phyloP scores from a whole-genome alignment of 2,113 vertebrate genomes.

The Calyptommatus sinebrachiatus region DNA sequence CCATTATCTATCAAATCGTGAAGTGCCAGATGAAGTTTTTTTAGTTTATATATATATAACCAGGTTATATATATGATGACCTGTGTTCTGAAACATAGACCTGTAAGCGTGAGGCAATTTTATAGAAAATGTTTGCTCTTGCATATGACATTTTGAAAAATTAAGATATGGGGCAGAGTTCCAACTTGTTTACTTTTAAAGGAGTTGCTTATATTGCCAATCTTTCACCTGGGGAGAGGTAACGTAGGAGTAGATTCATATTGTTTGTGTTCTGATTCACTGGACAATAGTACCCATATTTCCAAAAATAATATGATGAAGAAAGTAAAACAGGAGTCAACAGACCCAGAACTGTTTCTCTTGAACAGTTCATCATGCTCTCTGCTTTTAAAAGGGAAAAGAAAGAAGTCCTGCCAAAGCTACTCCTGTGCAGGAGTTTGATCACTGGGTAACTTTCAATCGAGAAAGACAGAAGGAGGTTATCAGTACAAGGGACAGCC shows the following conservation, averaged over 20 bases:
- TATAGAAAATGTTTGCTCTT: neutral
- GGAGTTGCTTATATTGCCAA: neutral
- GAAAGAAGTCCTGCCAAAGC: too few species aligned
- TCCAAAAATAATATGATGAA: neutral
- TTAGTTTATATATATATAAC: too few species aligned
- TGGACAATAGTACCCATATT: neutral
- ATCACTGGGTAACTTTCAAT: too few species aligned
- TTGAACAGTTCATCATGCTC: neutral
- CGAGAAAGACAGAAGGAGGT: too few species aligned
- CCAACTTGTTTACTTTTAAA: neutral
- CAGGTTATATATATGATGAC: too few species aligned
- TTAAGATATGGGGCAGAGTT: neutral
- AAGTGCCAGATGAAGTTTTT: conserved; percentile 13
- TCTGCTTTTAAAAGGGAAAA: too few species aligned
- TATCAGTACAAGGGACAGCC: too few species aligned
- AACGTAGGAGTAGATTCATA: neutral
- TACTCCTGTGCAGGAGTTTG: too few species aligned
- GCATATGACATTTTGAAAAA: neutral
- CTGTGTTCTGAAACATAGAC: neutral
- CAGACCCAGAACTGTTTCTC: neutral
- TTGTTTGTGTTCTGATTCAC: neutral
- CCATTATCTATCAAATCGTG: conserved; percentile 32
- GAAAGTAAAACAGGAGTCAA: neutral
- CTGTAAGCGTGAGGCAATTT: neutral
- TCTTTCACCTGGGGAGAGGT: neutral